Conservation (phyloP, 2,797 vertebrate species). For the Onychomys leucogaster region DNA sequence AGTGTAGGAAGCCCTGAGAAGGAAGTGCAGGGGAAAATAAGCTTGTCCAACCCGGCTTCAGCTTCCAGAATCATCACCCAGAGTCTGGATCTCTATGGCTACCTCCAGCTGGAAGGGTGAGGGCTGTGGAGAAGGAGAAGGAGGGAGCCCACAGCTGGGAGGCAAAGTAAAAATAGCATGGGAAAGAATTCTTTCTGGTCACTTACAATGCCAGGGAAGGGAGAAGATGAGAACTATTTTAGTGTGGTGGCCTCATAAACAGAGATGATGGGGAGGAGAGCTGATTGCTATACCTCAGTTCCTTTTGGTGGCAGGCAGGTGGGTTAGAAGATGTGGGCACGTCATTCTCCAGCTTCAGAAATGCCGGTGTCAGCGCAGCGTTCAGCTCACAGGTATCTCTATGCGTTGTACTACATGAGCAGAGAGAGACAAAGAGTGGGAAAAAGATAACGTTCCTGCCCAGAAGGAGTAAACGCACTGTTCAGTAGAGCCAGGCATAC, state of each 20-base stretch:
- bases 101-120: slow-evolving; percentile 76
- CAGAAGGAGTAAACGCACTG: background rate
- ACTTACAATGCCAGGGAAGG: slow-evolving; percentile 72
- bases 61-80: slow-evolving; percentile 82
- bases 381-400: background rate
- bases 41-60: slow-evolving; percentile 55
- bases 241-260: slow-evolving; percentile 64
- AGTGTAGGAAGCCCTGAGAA: slow-evolving; percentile 7
- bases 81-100: slow-evolving; percentile 79
- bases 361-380: background rate
- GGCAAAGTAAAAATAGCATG: slow-evolving; percentile 80
- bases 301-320: slow-evolving; percentile 74
- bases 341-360: background rate
- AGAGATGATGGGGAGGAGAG: slow-evolving; percentile 66
- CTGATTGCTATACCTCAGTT: slow-evolving; percentile 78
- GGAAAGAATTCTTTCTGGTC: slow-evolving; percentile 78
- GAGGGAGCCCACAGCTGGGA: slow-evolving; percentile 80
- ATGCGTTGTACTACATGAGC: background rate
- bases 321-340: background rate
- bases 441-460: background rate
- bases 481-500: background rate
- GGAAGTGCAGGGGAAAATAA: background rate
- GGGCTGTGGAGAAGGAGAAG: slow-evolving; percentile 13
- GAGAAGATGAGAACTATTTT: slow-evolving; percentile 72
- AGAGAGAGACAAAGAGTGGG: background rate